Evolutionary conservation across 1,140 invertebrate genomes (phyloP), one percentile per base, ranked within the genome.

Genomic region (Caenorhabditis tropicalis): DNA sequence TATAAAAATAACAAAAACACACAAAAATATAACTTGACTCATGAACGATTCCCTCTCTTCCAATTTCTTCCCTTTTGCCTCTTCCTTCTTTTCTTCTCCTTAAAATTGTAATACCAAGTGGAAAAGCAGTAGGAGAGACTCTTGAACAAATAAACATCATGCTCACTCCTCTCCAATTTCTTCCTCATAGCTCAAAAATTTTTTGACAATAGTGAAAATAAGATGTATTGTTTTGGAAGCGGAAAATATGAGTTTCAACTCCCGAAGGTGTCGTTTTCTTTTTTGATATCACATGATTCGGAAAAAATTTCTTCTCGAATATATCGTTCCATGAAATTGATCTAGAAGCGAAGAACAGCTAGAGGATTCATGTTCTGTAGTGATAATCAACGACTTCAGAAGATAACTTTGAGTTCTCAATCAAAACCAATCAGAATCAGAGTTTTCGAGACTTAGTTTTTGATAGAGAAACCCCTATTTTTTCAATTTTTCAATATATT

Each of bases 141-240:
- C 65, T 74, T 74, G 65, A 43, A 74, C 65, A 74, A 74, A 74
- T 74, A 74, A 74, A 74, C 65, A 46, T 46, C 65, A 74, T 74
- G 65, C 65, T 74, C 65, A 74, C 65, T 43, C 65, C 65, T 74
- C 65, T 74, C 65, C 65, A 74, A 46, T 74, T 74, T 74, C 65
- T 74, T 74, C 65, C 12, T 74, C 65, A 74, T 43, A 9, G 36
- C 43, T 74, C n/a, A n/a, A 74, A 74, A 74, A 74, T 27, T 27
- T 27, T 43, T 74, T 74, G 65, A 39, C 65, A 74, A 74, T 43
- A 46, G 65, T 36, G 12, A 24, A 74, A 74, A 46, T 74, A 74
- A 46, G 65, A 74, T 74, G 65, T 74, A 74, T 74, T 43, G 65
- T 74, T 74, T 74, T 19, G n/a, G n/a, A 29, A 21, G 5, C 15